Evolutionary conservation across 2,888 invertebrate species (phyloP), one percentile per base, ranked within the genome.

Genomic region (Macaria liturata): DNA sequence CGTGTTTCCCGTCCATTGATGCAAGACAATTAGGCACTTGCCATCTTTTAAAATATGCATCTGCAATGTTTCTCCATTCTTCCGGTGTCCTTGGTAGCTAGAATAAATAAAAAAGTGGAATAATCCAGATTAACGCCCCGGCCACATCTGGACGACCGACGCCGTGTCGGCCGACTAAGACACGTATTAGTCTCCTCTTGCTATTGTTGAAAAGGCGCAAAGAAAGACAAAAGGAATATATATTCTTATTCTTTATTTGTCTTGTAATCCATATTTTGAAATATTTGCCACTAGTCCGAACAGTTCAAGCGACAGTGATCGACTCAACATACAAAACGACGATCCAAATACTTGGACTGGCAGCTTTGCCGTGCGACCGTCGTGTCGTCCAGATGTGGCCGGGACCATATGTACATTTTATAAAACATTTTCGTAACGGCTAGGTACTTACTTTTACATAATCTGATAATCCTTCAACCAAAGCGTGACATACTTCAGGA

Each of bases 401-500:
- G n/a, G n/a, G n/a, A n/a, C n/a, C 39, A 39, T 5, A 39, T 39
- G 39, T 39, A 39, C 43, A 43, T 43, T 9, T 43, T 43, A n/a
- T 43, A n/a, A 43, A 43, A 43, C 9, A 48, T 48, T 49, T 42
- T 54, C 51, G 44, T 32, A 32, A 51, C 51, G 44, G 44, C 51
- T 44, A 32, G 32, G 45, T 39, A 39, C 42, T 32, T 32, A 51
- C 44, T 51, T 51, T 51, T 9, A 51, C 51, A 51, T 51, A 54
- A 54, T 54, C 43, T 53, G 52, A 51, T 44, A 51, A 44, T 51
- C 51, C 51, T 53, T 54, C 57, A 49, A 44, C 45, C 30, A 54
- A 32, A 55, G 55, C 58, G 9, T 62, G 9, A 44, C 61, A 56
- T 44, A 55, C 58, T 58, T 61, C 58, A 39, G 55, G 58, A 43